These are phyloP conservation scores for Centruroides sculpturatus DNA, from an alignment of 1,140 invertebrate species.

Conservation along the genomic window DNA sequence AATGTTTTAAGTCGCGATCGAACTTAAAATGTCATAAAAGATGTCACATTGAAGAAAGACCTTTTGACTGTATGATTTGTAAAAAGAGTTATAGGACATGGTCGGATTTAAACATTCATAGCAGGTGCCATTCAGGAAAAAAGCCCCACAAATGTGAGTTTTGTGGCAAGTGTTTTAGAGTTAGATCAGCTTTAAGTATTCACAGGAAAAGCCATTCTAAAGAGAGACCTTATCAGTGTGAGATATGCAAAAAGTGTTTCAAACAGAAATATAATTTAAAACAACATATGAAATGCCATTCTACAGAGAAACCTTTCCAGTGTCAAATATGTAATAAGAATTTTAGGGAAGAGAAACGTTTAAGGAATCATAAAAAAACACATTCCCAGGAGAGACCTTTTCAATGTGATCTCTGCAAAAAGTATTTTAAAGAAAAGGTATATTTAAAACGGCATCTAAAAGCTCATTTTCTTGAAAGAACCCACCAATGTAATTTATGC, in stretches of 20 bases:
- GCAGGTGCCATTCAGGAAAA: not conserved
- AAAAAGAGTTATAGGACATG: not conserved
- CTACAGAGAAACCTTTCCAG: constrained; percentile 81
- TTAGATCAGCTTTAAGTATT: not conserved
- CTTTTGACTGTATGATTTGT: not conserved
- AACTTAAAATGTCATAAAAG: not conserved
- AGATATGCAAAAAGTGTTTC: too few species aligned
- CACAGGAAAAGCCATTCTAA: not conserved
- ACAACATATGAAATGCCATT: constrained; percentile 48
- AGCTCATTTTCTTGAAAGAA: not conserved
- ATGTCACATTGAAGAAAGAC: not conserved
- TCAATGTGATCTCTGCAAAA: constrained; percentile 2
- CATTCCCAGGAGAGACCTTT: constrained; percentile 2
- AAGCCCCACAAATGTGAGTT: not conserved
- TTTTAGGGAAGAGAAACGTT: constrained; percentile 33
- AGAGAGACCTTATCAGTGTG: too few species aligned
- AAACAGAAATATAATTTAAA: too few species aligned
- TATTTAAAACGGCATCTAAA: not conserved
- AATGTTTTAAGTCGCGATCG: not conserved
- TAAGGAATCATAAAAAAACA: not conserved
- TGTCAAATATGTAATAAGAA: constrained; percentile 78
- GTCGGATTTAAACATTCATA: not conserved
- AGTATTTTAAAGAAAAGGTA: not conserved
- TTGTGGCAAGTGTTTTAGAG: not conserved
- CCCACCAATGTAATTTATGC: constrained; percentile 2